Conservation (phyloP, 2,797 vertebrate species). For the Leptodactylus fallax region DNA sequence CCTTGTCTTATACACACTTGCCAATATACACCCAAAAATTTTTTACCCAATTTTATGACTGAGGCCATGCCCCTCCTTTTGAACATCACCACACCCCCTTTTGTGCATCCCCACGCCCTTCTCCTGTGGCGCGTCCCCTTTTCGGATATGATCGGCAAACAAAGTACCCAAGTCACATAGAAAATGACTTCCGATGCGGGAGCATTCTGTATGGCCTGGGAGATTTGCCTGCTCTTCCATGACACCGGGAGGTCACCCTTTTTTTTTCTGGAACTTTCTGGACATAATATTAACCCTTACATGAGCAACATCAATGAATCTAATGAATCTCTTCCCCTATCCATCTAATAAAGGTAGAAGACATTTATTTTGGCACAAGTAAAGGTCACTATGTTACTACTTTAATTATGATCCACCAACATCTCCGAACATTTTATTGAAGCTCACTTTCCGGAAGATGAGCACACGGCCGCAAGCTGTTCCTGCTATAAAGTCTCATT, state of each 20-base stretch:
- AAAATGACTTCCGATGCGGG: too few species aligned
- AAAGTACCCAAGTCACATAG: too few species aligned
- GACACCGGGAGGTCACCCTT: too few species aligned
- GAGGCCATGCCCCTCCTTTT: too few species aligned
- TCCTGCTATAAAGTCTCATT: conserved; percentile 15
- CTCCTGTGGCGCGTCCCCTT: too few species aligned
- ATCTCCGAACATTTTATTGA: conserved; percentile 6
- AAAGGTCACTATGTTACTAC: conserved; percentile 24
- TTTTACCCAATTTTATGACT: too few species aligned
- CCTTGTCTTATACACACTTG: background rate
- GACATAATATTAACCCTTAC: background rate
- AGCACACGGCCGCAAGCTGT: background rate
- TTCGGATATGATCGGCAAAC: too few species aligned
- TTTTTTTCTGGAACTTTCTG: too few species aligned
- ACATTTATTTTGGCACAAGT: background rate
- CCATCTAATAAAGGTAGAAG: background rate
- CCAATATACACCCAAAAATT: background rate
- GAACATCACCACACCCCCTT: too few species aligned
- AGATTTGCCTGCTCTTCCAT: too few species aligned
- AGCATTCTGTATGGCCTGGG: too few species aligned
- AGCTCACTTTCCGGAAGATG: conserved; percentile 4
- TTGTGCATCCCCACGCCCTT: too few species aligned
- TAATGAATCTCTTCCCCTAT: background rate
- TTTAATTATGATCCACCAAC: conserved; percentile 26
- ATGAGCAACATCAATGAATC: background rate